phyloP scores from a whole-genome alignment of 1,140 invertebrate species.

The Neodiprion lecontei region DNA sequence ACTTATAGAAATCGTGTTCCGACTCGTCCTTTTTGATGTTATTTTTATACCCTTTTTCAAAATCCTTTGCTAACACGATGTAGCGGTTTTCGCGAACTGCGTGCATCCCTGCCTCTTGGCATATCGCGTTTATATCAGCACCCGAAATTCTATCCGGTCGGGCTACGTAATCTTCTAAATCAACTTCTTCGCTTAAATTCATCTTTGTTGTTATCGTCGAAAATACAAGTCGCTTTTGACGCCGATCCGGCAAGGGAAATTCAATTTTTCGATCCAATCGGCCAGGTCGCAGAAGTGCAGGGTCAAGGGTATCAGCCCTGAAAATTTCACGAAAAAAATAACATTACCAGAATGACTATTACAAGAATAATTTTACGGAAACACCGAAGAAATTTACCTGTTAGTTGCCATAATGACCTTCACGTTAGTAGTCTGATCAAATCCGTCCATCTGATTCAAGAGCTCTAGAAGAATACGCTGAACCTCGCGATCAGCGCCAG shows the following conservation, averaged over 20 bases:
- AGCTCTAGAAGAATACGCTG: conserved; percentile 97
- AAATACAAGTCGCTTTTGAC: conserved; percentile 98
- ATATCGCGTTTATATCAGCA: conserved; percentile 99
- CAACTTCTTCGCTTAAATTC: conserved; percentile 99
- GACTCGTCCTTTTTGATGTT: conserved; percentile 99
- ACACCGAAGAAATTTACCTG: conserved; percentile 45
- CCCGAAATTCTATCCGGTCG: conserved; percentile 98
- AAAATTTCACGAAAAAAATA: conserved; percentile 26
- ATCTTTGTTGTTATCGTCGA: conserved; percentile 98
- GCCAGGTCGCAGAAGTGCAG: conserved; percentile 94
- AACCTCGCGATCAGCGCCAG: conserved; percentile 98
- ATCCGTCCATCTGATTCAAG: conserved; percentile 99
- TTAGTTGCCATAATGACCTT: conserved; percentile 99
- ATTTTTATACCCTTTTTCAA: conserved; percentile 99
- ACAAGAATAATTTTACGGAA: not conserved
- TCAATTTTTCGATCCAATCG: conserved; percentile 99
- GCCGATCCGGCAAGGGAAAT: conserved; percentile 96
- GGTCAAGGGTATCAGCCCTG: conserved; percentile 96
- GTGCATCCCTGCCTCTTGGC: conserved; percentile 96
- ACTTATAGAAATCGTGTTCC: conserved; percentile 99
- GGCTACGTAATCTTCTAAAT: conserved; percentile 98
- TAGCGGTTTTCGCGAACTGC: conserved; percentile 99
- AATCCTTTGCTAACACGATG: conserved; percentile 98
- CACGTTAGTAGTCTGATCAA: conserved; percentile 99
- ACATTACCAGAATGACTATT: conserved; percentile 20